Evolutionary conservation across 2,888 invertebrate species (phyloP).

Genomic region (Nemoura dubitans): DNA sequence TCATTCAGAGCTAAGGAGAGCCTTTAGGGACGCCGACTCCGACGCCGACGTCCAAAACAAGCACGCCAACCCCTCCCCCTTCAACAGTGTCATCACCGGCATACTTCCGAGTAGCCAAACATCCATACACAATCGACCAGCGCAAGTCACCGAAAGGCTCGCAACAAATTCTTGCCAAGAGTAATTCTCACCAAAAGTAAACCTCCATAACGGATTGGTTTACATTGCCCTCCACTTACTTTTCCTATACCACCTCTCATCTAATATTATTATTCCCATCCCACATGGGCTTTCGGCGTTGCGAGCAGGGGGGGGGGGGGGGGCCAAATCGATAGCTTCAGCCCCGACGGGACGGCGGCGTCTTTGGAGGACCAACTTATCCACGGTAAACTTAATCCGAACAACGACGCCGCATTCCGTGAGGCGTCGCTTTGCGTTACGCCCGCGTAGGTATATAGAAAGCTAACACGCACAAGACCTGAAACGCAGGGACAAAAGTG

Average conservation of each 20-base stretch:
- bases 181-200: neutral
- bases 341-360: constrained; percentile 35
- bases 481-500: no score
- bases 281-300: neutral
- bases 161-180: neutral
- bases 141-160: neutral
- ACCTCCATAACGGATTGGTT: neutral
- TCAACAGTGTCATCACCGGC: neutral
- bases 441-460: neutral
- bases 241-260: neutral
- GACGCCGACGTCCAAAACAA: neutral
- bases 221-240: neutral
- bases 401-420: constrained; percentile 3
- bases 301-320: neutral
- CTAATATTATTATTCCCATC: constrained; percentile 4
- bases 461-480: no score
- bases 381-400: constrained; percentile 40
- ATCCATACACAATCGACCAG: neutral
- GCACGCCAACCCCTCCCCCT: neutral
- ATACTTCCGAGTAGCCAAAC: neutral
- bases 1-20: neutral
- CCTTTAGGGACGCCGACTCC: no score
- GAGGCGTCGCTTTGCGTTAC: neutral
- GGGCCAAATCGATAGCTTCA: constrained; percentile 27
- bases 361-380: neutral